Evolutionary conservation across 2,797 vertebrate species (phyloP).

Genomic region (Arrhamphus sclerolepis): DNA sequence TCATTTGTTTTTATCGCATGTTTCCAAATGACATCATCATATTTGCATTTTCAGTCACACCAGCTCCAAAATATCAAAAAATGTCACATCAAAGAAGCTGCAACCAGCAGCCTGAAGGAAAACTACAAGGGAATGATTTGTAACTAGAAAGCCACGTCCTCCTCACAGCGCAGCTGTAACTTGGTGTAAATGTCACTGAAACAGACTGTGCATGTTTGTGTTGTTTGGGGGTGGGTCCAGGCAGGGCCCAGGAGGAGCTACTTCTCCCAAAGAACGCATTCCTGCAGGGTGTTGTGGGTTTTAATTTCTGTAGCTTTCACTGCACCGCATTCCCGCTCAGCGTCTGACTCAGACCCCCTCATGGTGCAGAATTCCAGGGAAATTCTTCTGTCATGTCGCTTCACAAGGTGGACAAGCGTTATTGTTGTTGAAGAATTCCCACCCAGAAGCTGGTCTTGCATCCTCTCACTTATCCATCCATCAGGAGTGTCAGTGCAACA

Average conservation of each 20-base stretch:
- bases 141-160: conserved; percentile 3
- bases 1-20: too few species aligned
- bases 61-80: too few species aligned
- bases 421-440: conserved; percentile 72
- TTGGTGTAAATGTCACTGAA: conserved; percentile 33
- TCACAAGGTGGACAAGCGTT: conserved; percentile 60
- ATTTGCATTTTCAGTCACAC: too few species aligned
- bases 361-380: conserved; percentile 61
- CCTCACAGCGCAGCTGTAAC: conserved; percentile 13
- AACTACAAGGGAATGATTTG: conserved; percentile 8
- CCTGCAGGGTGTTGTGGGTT: conserved; percentile 63
- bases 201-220: conserved; percentile 25
- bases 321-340: conserved; percentile 47
- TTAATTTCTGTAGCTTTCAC: conserved; percentile 20
- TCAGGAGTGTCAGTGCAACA: conserved; percentile 65
- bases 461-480: conserved; percentile 47
- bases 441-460: conserved; percentile 50
- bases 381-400: conserved; percentile 73
- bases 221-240: conserved; percentile 69
- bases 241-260: conserved; percentile 41
- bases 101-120: background rate
- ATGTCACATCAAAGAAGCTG: too few species aligned
- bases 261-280: conserved; percentile 68
- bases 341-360: conserved; percentile 39
- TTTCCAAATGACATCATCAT: too few species aligned